phyloP scores from a whole-genome alignment of 2,797 vertebrate genomes.

The Morelia viridis region DNA sequence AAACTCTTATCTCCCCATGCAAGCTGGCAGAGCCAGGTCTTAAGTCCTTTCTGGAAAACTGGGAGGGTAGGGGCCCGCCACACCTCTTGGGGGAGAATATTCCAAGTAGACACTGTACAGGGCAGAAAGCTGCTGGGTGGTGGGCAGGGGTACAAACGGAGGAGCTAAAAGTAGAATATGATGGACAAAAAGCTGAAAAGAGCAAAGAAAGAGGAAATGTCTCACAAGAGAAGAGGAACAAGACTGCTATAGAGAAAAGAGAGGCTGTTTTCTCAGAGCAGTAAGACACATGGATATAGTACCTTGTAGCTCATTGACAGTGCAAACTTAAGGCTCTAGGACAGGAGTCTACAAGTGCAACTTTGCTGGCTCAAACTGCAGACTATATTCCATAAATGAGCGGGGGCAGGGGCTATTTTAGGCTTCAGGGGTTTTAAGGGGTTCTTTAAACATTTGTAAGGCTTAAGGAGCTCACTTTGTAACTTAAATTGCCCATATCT shows the following conservation, averaged over 20 bases:
- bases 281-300: too few relatives aligned
- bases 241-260: neutral
- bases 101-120: neutral
- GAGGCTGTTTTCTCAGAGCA: too few relatives aligned
- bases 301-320: neutral
- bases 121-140: neutral
- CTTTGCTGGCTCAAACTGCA: neutral
- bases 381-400: neutral
- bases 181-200: neutral
- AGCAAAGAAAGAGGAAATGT: neutral
- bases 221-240: neutral
- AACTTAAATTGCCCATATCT: neutral
- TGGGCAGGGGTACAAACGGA: too few relatives aligned
- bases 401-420: neutral
- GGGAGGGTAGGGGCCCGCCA: too few relatives aligned
- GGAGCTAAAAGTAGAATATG: neutral
- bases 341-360: neutral
- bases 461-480: neutral
- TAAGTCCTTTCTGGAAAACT: too few relatives aligned
- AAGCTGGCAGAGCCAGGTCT: too few relatives aligned
- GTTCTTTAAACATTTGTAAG: neutral
- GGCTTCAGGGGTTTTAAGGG: neutral
- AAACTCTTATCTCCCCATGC: too few relatives aligned
- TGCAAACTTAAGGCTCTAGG: too few relatives aligned
- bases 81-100: too few relatives aligned